Percentiles rank a stretch among this genome's conserved stretches.
Conservation (phyloP, 2,113 vertebrate genomes). For the Cephalopterus ornatus region DNA sequence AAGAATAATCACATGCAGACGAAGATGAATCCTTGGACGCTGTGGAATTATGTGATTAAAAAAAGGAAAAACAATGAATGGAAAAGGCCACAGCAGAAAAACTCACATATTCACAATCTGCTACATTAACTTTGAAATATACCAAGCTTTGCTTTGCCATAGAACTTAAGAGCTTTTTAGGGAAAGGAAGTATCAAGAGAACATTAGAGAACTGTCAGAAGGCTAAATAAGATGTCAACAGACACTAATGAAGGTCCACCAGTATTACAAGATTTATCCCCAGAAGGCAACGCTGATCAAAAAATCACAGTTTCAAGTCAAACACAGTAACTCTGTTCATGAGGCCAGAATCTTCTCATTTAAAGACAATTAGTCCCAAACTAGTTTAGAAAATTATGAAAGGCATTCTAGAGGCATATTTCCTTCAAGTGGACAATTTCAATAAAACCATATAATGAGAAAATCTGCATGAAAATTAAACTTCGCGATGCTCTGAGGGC, state of each 20-base stretch:
- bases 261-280: neutral
- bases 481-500: neutral
- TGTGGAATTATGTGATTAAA: neutral
- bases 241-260: neutral
- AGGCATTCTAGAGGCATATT: neutral
- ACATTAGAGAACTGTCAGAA: neutral
- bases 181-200: neutral
- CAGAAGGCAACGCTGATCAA: neutral
- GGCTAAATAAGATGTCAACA: neutral
- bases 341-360: neutral
- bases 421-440: neutral
- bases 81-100: neutral
- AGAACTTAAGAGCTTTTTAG: neutral
- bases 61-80: neutral
- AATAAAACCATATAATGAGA: neutral
- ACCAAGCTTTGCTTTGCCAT: neutral
- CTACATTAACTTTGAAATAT: neutral
- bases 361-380: neutral
- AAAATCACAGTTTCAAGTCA: neutral
- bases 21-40: constrained; percentile 46
- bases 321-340: neutral
- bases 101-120: neutral
- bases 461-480: neutral
- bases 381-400: neutral
- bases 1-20: neutral